phyloP scores from a whole-genome alignment of 2,888 invertebrate species.

The Acrobasis repandana region DNA sequence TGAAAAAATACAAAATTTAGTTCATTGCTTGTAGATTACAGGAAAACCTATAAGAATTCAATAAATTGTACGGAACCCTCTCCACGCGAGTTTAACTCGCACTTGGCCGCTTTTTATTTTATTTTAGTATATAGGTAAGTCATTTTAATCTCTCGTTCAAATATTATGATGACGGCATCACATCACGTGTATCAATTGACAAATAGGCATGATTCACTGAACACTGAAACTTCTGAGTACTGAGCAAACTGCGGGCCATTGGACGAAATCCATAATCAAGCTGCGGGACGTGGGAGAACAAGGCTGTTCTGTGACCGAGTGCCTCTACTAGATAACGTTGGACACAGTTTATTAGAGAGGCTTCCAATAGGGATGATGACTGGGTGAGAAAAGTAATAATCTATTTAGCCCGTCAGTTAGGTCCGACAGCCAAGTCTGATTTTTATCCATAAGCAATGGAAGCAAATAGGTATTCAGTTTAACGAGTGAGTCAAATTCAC shows the following conservation, averaged over 20 bases:
- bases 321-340: slow-evolving; percentile 40
- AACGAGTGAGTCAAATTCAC: too few relatives aligned
- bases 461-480: too few relatives aligned
- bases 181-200: background rate
- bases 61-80: too few relatives aligned
- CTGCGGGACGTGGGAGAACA: slow-evolving; percentile 25
- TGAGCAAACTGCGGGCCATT: background rate
- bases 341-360: slow-evolving; percentile 31
- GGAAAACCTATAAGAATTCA: too few relatives aligned
- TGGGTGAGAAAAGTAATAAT: too few relatives aligned
- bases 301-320: slow-evolving; percentile 35
- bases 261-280: slow-evolving; percentile 1
- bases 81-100: too few relatives aligned
- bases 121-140: background rate
- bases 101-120: background rate
- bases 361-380: slow-evolving; percentile 11
- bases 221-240: background rate
- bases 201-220: background rate
- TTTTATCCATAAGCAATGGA: too few relatives aligned
- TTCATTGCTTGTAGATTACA: too few relatives aligned
- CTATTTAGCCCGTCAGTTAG: too few relatives aligned
- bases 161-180: background rate
- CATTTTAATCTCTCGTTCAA: background rate
- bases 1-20: too few relatives aligned
- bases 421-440: too few relatives aligned